Base-by-base conservation (phyloP, 2,888 invertebrate genomes). In the Cecidostiba fungosa region DNA sequence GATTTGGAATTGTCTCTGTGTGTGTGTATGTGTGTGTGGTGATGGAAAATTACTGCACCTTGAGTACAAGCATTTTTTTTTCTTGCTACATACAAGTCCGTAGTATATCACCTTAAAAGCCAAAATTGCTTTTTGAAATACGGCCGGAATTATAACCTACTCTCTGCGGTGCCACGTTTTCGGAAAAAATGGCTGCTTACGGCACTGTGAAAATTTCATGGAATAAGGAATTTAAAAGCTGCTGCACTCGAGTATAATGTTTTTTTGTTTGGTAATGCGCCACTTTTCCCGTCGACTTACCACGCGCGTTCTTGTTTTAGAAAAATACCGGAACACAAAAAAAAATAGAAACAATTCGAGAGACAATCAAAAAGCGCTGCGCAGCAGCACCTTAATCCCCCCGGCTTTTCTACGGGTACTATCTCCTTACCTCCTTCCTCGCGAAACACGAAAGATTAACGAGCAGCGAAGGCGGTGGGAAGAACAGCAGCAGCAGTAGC, bases 401-500 rank as follows among this genome's bases (percentile, higher is more conserved):
- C 19, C 32, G n/a, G 29, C 70, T 32, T 32, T 39, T 43, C 43
- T 12, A 14, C 8, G 39, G 36, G 12, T 23, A 19, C 12, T 23
- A 39, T 43, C 23, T 72, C 43, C 72, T 43, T 72, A 23, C 72
- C 72, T 23, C n/a, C 19, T 54, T 8, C 70, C 26, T 70, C 16
- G 54, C 54, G 83, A 78, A 79, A 84, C 78, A 74, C 73, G 73
- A 74, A 84, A 84, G 84, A 84, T 84, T 84, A 84, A 84, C 74
- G 84, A 79, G 79, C 84, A 83, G 77, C 84, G 26, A 26, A 36
- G 69, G 54, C 36, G 59, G 70, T 43, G 26, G 36, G 12, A 70
- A 72, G 36, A 26, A 73, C 29, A 19, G 66, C 36, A 69, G 47
- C 47, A n/a, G 62, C 32, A 66, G 43, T 32, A n/a, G 16, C n/a